Percentiles rank a stretch among this genome's conserved stretches.
Evolutionary conservation across 2,113 vertebrate species (phyloP).

Genomic region (Platichthys flesus): DNA sequence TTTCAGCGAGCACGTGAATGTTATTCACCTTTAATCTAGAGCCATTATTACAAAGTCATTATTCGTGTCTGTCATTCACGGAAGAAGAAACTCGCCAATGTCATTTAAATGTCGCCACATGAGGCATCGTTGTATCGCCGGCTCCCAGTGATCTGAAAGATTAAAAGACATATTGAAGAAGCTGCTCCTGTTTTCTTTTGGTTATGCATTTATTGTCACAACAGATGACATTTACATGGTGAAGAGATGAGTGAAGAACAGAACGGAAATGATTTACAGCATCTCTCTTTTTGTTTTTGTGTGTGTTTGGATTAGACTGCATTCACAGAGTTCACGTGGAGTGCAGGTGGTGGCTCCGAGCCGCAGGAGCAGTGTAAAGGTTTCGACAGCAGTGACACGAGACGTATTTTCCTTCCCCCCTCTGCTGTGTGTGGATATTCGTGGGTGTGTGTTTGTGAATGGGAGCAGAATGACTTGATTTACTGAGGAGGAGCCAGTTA

Average conservation of each 20-base stretch:
- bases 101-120: slow-evolving; percentile 26
- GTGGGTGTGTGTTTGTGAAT: slow-evolving; percentile 41
- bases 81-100: slow-evolving; percentile 20
- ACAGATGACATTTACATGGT: slow-evolving; percentile 91
- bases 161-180: slow-evolving; percentile 46
- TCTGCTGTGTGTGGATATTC: slow-evolving; percentile 36
- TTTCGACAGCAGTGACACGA: slow-evolving; percentile 52
- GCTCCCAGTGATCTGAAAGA: slow-evolving; percentile 21
- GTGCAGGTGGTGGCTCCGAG: slow-evolving; percentile 64
- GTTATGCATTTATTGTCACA: slow-evolving; percentile 92
- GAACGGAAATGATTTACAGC: slow-evolving; percentile 66
- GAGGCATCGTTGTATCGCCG: slow-evolving; percentile 14
- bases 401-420: neutral
- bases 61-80: neutral
- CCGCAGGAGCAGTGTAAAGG: slow-evolving; percentile 47
- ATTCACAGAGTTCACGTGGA: slow-evolving; percentile 64
- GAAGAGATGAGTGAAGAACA: slow-evolving; percentile 85
- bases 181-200: slow-evolving; percentile 57
- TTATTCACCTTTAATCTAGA: too few species aligned
- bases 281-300: slow-evolving; percentile 41
- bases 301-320: slow-evolving; percentile 45
- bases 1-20: neutral
- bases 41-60: neutral
- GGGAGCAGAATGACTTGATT: slow-evolving; percentile 24
- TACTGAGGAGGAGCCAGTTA: slow-evolving; percentile 26